These are phyloP conservation scores for Ischnus inquisitorius DNA, from an alignment of 2,888 invertebrate species.

Conservation along the genomic window DNA sequence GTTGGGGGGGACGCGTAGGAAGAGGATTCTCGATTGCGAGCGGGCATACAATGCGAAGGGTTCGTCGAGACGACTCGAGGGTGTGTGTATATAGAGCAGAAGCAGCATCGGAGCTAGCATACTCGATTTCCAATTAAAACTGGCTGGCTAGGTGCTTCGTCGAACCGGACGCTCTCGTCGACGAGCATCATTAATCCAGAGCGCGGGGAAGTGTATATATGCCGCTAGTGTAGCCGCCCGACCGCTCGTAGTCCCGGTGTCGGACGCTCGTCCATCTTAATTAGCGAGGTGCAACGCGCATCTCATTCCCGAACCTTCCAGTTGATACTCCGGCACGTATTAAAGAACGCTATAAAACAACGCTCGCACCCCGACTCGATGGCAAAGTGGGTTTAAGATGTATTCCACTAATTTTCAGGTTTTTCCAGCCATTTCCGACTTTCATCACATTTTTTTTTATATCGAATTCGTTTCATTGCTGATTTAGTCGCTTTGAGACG, in stretches of 20 bases:
- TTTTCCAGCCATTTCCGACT: neutral
- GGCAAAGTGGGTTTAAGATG: neutral
- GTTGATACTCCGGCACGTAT: constrained; percentile 35
- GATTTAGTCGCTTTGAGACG: neutral
- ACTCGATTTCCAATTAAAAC: constrained; percentile 70
- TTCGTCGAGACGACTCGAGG: constrained; percentile 54
- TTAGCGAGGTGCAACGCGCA: constrained; percentile 71
- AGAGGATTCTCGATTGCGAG: constrained; percentile 61
- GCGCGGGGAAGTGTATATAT: constrained; percentile 39
- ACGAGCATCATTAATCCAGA: constrained; percentile 75
- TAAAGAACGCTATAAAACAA: constrained; percentile 24
- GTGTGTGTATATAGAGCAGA: constrained; percentile 38
- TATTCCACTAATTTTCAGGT: constrained; percentile 27
- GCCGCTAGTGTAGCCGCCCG: neutral
- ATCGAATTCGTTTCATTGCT: neutral
- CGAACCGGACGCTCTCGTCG: constrained; percentile 59
- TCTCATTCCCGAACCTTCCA: constrained; percentile 29
- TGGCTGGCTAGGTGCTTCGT: constrained; percentile 62
- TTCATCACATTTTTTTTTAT: neutral
- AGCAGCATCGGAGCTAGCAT: constrained; percentile 51
- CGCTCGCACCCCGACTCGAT: neutral
- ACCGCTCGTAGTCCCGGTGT: constrained; percentile 40
- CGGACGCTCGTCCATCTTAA: constrained; percentile 76
- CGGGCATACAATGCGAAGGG: constrained; percentile 57
- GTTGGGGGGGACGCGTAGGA: constrained; percentile 4